A percentile compares a stretch with the other conserved stretches of the same genome.
These are phyloP conservation scores for Drosophila mulleri DNA, from an alignment of 2,888 invertebrate genomes.

Conservation along the genomic window DNA sequence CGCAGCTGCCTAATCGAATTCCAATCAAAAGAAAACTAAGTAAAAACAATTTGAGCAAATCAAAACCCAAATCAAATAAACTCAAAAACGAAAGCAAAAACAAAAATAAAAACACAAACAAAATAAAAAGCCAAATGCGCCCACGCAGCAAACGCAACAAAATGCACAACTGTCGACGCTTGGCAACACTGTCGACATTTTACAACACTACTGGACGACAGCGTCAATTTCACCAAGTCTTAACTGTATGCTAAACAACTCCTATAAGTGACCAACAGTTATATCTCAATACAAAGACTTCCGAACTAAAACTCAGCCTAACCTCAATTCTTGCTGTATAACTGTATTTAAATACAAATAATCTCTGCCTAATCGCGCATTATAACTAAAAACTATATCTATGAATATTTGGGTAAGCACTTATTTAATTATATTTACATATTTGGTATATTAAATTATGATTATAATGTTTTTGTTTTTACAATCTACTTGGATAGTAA, in stretches of 20 bases:
- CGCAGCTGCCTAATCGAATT: slow-evolving; percentile 66
- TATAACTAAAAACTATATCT: slow-evolving; percentile 70
- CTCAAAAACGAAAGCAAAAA: slow-evolving; percentile 8
- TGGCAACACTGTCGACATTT: slow-evolving; percentile 62
- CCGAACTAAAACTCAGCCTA: slow-evolving; percentile 21
- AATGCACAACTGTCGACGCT: slow-evolving; percentile 72
- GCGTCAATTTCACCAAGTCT: slow-evolving; percentile 54
- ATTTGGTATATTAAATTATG: background rate
- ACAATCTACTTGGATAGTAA: background rate
- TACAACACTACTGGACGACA: slow-evolving; percentile 58
- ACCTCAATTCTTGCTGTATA: slow-evolving; percentile 39
- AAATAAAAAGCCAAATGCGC: slow-evolving; percentile 70
- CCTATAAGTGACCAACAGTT: slow-evolving; percentile 31
- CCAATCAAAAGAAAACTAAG: slow-evolving; percentile 49
- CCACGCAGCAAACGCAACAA: slow-evolving; percentile 75
- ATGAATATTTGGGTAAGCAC: slow-evolving; percentile 85
- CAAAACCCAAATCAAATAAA: slow-evolving; percentile 7
- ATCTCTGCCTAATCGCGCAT: slow-evolving; percentile 51
- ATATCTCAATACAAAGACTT: slow-evolving; percentile 33
- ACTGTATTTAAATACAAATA: slow-evolving; percentile 17
- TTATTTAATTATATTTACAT: background rate
- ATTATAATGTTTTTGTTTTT: background rate
- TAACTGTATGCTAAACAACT: slow-evolving; percentile 20
- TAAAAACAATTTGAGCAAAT: slow-evolving; percentile 14
- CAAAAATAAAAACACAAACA: slow-evolving; percentile 13